Base-by-base conservation (phyloP, 64 coral and sea anemone genomes). In the Montipora capricornis region DNA sequence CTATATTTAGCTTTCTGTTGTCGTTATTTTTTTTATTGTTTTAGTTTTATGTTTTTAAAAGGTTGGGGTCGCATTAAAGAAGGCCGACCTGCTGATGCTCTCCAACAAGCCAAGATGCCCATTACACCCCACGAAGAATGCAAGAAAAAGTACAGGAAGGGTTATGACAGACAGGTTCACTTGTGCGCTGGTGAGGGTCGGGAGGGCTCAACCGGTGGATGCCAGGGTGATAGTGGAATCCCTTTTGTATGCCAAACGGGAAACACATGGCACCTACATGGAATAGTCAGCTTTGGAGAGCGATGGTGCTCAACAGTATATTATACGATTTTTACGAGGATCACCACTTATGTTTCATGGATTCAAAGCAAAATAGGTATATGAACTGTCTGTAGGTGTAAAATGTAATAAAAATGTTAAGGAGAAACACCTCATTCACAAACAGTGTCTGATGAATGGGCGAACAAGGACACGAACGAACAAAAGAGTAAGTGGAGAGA, bases 311-410 rank as follows among this genome's bases (percentile, higher is more conserved):
- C 95, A 14, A 96, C 95, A 10, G 93, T 91, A 6, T 81, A 90
- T 46, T 96, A 93, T 76, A 96, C 95, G 46, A 91, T 96, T 12
- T 96, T 96, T 29, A 67, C 95, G 45, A 88, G 95, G 66, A 73
- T 96, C 8, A 79, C 91, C 5, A 93, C 80, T 24, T 96, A 89
- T 26, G 68, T 52, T 2, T 11, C 73, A 1, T 94, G 93, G 93
- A 94, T 94, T 47, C 6, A 62, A 4, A 6, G 57, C 6, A 92
- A 77, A 26, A 68, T 82, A 76, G 90, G 90, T 92, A 66, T 7
- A 9, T 9, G 0, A 9, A 55, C 9, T 55, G 9, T 29, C 29
- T 29, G 29, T 29, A 29, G 29, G 29, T 29, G 29, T 29, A 29
- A 29, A 29, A 29, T 29, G 1, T 29, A 55, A 55, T 2, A 24